These are phyloP conservation scores for Psittacus erithacus DNA, from an alignment of 2,113 vertebrate species.

Conservation along the genomic window DNA sequence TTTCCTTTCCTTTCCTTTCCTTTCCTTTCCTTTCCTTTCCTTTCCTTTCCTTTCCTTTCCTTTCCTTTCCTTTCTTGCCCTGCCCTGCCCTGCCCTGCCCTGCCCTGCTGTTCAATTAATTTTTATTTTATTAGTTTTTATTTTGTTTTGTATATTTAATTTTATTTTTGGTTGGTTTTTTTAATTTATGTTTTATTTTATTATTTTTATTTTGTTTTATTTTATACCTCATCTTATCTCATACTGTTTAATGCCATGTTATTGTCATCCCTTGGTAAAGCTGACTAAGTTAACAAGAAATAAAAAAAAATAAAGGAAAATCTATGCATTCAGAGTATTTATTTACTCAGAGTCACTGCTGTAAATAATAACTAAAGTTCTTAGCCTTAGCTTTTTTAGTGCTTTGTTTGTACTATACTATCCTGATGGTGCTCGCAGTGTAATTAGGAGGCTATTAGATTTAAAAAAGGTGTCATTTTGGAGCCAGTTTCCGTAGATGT, in stretches of 20 bases:
- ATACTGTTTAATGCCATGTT: background rate
- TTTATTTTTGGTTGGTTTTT: background rate
- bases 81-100: too few relatives aligned
- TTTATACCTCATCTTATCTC: background rate
- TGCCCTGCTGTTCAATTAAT: too few relatives aligned
- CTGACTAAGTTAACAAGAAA: background rate
- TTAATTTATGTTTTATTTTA: background rate
- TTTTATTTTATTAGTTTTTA: too few relatives aligned
- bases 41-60: too few relatives aligned
- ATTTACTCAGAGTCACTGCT: background rate
- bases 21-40: too few relatives aligned
- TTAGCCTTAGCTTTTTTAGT: background rate
- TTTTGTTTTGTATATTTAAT: background rate
- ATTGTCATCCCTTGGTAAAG: background rate
- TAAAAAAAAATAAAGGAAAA: background rate
- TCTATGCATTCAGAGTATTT: constrained; percentile 19
- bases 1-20: too few relatives aligned
- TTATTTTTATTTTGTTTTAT: background rate
- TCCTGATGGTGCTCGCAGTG: fast-evolving
- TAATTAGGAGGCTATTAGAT: background rate
- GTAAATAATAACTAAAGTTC: background rate
- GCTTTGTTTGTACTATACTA: background rate
- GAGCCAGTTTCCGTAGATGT: background rate
- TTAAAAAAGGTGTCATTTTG: background rate
- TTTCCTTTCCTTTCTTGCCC: too few relatives aligned